phyloP scores from a whole-genome alignment of 1,140 invertebrate genomes.

The Hylaeus volcanicus region DNA sequence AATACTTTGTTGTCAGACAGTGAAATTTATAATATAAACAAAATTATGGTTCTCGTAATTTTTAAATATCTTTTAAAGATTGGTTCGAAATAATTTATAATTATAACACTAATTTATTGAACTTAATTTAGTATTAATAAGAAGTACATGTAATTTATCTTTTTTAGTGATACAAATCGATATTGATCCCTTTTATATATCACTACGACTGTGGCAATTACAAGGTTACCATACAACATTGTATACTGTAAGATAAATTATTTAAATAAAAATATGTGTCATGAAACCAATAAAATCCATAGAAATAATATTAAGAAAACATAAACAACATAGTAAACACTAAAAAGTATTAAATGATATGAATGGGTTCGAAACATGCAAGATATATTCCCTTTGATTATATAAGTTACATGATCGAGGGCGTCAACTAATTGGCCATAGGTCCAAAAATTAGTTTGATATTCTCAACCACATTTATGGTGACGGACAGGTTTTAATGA shows the following conservation, averaged over 20 bases:
- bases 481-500: too few species aligned
- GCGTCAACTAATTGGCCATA: too few species aligned
- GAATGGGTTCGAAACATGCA: neutral
- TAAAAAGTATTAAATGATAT: too few species aligned
- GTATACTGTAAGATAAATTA: slow-evolving; percentile 7
- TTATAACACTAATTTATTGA: neutral
- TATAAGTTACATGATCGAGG: too few species aligned
- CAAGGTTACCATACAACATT: neutral
- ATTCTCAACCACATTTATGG: too few species aligned
- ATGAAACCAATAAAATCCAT: slow-evolving; percentile 2
- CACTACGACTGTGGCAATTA: neutral
- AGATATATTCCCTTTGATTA: too few species aligned
- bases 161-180: neutral
- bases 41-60: neutral
- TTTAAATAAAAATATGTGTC: slow-evolving; percentile 1
- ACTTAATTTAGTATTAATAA: neutral
- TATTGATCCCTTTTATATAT: neutral
- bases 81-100: neutral
- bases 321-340: neutral
- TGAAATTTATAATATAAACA: neutral
- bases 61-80: slow-evolving; percentile 1
- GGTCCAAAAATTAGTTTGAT: too few species aligned
- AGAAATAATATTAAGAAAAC: neutral
- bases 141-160: slow-evolving; percentile 3
- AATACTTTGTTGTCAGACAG: slow-evolving; percentile 6